Base-by-base conservation (phyloP, 1,140 invertebrate species). In the Ceratosolen fusciceps region DNA sequence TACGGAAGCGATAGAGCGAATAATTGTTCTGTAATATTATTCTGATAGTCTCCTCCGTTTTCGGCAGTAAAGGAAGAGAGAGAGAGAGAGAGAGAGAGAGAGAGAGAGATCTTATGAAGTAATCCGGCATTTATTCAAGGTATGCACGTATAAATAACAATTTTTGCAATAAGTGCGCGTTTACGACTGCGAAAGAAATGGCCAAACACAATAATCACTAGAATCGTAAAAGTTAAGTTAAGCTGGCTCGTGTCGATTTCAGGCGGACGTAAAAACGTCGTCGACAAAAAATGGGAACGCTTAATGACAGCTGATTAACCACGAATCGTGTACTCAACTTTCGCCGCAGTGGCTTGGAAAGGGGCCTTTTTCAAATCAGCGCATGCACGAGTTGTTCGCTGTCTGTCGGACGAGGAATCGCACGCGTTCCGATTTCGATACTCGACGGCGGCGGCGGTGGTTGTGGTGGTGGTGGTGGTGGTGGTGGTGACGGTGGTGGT, bases 261-360 rank as follows among this genome's bases (percentile, higher is more conserved):
- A 65, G 34, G 10, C 1, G 4, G 1, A 37, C 19, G 37, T n/a
- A 65, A 37, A 65, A 37, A 65, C 34, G 1, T 16, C 29, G 12
- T 19, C 58, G n/a, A n/a, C n/a, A n/a, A 19, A 65, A 37, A 37
- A 37, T 1, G 58, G 29, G 21, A 65, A 37, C 34, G 9, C 19
- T 37, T 65, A 65, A 65, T 65, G 60, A 65, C 54, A 58, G 70
- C 34, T 56, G 71, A 74, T 58, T 65, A 37, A 65, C 31, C 34
- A 65, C 34, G 16, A 37, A 65, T 65, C 29, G 21, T 37, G 19
- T 37, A 31, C 14, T 49, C 8, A 47, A 74, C 37, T 74, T 37
- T 39, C 52, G 34, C 54, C 71, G n/a, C 8, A 21, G 21, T 10
- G 39, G 19, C 54, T 54, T n/a, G 31, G 31, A 47, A 49, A 1